Evolutionary conservation across 2,888 invertebrate species (phyloP).

Genomic region (Drosophila maculinotata): DNA sequence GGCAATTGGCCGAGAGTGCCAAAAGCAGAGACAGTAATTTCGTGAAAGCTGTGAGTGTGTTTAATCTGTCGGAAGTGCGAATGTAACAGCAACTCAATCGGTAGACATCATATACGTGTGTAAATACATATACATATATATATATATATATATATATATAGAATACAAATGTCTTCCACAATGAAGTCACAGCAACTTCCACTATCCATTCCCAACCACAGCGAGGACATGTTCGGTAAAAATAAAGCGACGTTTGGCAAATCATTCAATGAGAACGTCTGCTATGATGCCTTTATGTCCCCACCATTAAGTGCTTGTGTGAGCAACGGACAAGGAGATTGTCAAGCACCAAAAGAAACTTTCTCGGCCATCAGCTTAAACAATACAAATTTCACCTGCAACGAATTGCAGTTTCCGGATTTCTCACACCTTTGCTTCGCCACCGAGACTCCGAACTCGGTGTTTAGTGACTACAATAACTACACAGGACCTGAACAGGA

Average conservation of each 20-base stretch:
- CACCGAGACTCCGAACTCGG: constrained; percentile 84
- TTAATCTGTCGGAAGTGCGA: constrained; percentile 67
- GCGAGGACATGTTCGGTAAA: constrained; percentile 48
- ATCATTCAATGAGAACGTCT: constrained; percentile 25
- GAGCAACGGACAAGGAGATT: constrained; percentile 40
- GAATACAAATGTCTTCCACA: constrained; percentile 69
- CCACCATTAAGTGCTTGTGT: constrained; percentile 77
- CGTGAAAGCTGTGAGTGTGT: constrained; percentile 14
- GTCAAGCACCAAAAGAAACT: constrained; percentile 58
- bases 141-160: constrained; percentile 4
- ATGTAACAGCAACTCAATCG: constrained; percentile 40
- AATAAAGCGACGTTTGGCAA: constrained; percentile 37
- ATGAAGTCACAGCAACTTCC: constrained; percentile 68
- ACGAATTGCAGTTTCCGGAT: constrained; percentile 80
- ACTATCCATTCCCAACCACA: constrained; percentile 61
- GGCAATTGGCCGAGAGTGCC: constrained; percentile 66
- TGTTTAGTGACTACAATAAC: constrained; percentile 76
- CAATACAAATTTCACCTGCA: constrained; percentile 61
- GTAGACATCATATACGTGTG: constrained; percentile 2
- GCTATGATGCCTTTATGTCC: constrained; percentile 70
- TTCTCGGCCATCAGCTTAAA: constrained; percentile 20
- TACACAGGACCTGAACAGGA: constrained; percentile 52
- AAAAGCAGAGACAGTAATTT: constrained; percentile 28
- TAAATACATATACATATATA: constrained; percentile 6
- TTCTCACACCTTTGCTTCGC: constrained; percentile 78